Evolutionary conservation across 2,797 vertebrate species (phyloP), one percentile per base, ranked within the genome.

Genomic region (Eulemur rubriventer): DNA sequence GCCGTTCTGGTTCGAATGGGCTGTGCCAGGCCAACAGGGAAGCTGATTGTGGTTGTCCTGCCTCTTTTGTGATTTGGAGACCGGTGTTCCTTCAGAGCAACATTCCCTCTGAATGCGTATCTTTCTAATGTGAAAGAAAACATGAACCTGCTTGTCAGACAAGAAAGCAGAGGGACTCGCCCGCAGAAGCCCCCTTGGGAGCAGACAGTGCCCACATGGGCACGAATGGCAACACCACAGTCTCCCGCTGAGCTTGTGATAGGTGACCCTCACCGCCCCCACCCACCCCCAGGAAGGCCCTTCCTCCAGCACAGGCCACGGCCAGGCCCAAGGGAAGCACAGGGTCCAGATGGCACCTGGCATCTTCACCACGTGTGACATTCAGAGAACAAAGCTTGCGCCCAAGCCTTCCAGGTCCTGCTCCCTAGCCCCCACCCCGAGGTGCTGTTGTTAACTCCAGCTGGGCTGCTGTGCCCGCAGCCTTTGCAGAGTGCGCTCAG

Each of bases 371-470:
- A 11, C 0, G 26, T 72, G 65, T 97, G 94, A 92, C 90, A 76
- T 61, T 80, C 83, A 35, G 94, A 95, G 94, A 94, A 86, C 63
- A 96, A 89, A 89, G 96, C 93, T 96, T 87, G 79, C 96, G 94
- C 96, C 95, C 76, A 90, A 93, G 87, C 80, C 81, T 97, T 97
- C 93, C 94, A 98, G 82, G 57, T 76, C 90, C 89, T 75, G 85
- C 86, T 97, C 80, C 70, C 97, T 83, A 96, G 93, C 96, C 97
- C 97, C 96, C 89, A 83, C 96, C 95, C 87, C 50, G 35, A 92
- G 93, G 91, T 72, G 88, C 43, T 76, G 61, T 91, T 96, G 96
- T 97, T 97, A 96, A 97, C 94, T 97, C 96, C 92, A 95, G 96
- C 97, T 98, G 98, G 89, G 94, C 96, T 94, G 85, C 92, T 91